These are phyloP conservation scores for Hypotaenidia philippensis DNA, from an alignment of 2,797 vertebrate genomes.

Conservation along the genomic window DNA sequence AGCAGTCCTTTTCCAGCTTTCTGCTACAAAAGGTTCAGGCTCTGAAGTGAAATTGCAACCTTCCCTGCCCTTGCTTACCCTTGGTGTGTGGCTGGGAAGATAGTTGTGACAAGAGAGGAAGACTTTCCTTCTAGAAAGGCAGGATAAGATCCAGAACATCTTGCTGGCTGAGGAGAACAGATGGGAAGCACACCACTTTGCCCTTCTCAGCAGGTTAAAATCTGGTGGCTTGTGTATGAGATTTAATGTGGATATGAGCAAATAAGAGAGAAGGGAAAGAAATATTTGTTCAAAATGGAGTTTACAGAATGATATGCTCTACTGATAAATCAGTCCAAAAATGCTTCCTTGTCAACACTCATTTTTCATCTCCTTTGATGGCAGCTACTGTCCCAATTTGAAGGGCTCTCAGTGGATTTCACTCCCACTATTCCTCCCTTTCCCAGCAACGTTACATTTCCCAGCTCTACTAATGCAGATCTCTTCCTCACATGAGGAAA, in stretches of 20 bases:
- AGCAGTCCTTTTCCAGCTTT: background rate
- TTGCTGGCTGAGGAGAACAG: conserved; percentile 54
- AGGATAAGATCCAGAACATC: conserved; percentile 13
- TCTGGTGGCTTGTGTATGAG: conserved; percentile 35
- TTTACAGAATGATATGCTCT: conserved; percentile 42
- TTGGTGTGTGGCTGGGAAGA: background rate
- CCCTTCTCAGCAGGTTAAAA: conserved; percentile 65
- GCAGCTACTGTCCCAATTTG: background rate
- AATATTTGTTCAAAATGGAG: conserved; percentile 55
- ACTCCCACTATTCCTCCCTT: background rate
- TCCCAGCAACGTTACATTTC: background rate
- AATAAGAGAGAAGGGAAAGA: conserved; percentile 52
- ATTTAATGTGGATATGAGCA: conserved; percentile 70
- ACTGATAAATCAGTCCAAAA: conserved; percentile 61
- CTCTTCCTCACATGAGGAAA: background rate
- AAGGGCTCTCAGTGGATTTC: background rate
- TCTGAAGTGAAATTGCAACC: background rate
- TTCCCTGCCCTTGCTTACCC: background rate
- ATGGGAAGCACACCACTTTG: conserved; percentile 48
- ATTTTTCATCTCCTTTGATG: conserved; percentile 31
- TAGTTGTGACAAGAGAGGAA: background rate
- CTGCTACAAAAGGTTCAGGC: background rate
- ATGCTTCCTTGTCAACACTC: background rate
- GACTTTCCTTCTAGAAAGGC: conserved; percentile 29
- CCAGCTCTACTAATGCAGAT: background rate